phyloP scores from a whole-genome alignment of 2,888 invertebrate species.

The Dolichopus griseipennis region DNA sequence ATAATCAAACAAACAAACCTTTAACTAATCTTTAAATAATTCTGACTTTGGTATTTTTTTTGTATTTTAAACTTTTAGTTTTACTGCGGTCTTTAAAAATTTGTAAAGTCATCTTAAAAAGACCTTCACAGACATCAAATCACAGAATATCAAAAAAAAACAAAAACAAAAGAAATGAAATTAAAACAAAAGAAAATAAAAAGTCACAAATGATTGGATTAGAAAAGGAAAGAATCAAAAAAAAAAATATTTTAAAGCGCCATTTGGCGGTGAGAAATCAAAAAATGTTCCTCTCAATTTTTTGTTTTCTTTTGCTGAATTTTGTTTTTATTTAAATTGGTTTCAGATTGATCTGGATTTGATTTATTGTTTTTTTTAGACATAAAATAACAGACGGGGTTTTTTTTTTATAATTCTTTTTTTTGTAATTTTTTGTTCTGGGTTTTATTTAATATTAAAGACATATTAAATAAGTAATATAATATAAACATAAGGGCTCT shows the following conservation, averaged over 20 bases:
- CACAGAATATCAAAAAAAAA: neutral
- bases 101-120: neutral
- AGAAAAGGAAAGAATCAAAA: too few relatives aligned
- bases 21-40: neutral
- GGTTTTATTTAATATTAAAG: too few relatives aligned
- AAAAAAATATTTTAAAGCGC: neutral
- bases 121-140: neutral
- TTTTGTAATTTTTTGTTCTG: too few relatives aligned
- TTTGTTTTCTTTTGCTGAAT: neutral
- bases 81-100: neutral
- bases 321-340: neutral
- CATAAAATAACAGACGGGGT: neutral
- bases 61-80: neutral
- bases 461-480: too few relatives aligned
- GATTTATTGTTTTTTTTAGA: neutral
- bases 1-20: neutral
- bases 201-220: neutral
- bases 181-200: neutral
- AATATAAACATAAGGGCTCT: too few relatives aligned
- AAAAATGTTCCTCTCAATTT: neutral
- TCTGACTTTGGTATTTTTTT: neutral
- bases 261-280: conserved; percentile 6
- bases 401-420: neutral
- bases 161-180: neutral
- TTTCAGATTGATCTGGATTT: conserved; percentile 3